These are phyloP conservation scores for Margaritifera margaritifera DNA, from an alignment of 2,888 invertebrate genomes.

Conservation along the genomic window DNA sequence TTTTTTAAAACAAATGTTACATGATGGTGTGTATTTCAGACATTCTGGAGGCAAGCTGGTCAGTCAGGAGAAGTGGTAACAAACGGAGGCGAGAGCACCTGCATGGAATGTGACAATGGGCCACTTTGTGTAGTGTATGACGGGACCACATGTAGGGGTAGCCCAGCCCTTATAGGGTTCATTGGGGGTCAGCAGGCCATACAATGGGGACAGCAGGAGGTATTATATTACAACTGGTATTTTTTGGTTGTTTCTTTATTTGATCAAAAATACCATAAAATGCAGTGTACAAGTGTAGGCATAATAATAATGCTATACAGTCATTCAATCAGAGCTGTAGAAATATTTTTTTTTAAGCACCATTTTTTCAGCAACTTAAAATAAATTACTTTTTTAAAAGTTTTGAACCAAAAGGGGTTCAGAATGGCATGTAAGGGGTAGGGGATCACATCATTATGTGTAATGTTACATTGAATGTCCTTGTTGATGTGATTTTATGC, in stretches of 20 bases:
- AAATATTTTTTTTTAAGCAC: too few species aligned
- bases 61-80: conserved; percentile 72
- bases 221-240: conserved; percentile 14
- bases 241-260: not conserved
- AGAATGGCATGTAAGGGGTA: too few species aligned
- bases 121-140: conserved; percentile 71
- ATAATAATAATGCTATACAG: too few species aligned
- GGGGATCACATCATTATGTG: too few species aligned
- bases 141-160: conserved; percentile 64
- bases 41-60: conserved; percentile 70
- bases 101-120: conserved; percentile 55
- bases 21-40: conserved; percentile 38
- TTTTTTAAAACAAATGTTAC: not conserved
- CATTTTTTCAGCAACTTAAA: too few species aligned
- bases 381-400: too few species aligned
- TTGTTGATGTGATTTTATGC: too few species aligned
- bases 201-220: conserved; percentile 53
- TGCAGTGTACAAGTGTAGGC: too few species aligned
- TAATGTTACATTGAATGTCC: too few species aligned
- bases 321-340: too few species aligned
- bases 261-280: too few species aligned
- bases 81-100: conserved; percentile 58
- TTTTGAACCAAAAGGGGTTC: too few species aligned
- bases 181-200: conserved; percentile 68
- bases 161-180: conserved; percentile 72